Evolutionary conservation across 1,140 invertebrate genomes (phyloP), one percentile per base, ranked within the genome.

Genomic region (Drosophila yakuba): DNA sequence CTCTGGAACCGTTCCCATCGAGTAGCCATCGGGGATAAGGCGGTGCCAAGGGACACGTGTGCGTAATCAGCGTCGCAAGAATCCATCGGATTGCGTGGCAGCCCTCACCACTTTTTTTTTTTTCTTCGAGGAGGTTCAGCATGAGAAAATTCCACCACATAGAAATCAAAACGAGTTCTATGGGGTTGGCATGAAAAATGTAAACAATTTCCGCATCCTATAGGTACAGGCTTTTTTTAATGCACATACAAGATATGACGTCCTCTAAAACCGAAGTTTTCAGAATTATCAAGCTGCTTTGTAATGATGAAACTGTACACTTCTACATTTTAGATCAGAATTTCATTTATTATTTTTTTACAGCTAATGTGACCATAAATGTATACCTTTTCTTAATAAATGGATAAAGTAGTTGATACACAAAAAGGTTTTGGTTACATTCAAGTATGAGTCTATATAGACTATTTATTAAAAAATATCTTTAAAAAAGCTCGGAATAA

Each of bases 101-200:
- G 57, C 4, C 11, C 23, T 32, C 48, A 51, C 23, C 60, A 17
- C 59, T 25, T 55, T 39, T 17, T 10, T 7, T 5, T 10, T 3
- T 7, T 32, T 32, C 32, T 2, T 3, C 11, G 1, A 38, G 36
- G 51, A 35, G 41, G 45, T 60, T 73, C n/a, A 32, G 64, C 74
- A 59, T 78, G 79, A 76, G 56, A 82, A 82, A 82, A 64, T 59
- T 54, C 61, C 52, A 35, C n/a, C 25, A 50, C 67, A 51, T 52
- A 23, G 38, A 78, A 85, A 82, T 85, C 78, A 85, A 86, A 86
- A 85, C 74, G 32, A 43, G 64, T 78, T 66, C 38, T 25, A 44
- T 7, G 51, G 60, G 61, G 60, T 39, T 43, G 57, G 3, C 23
- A 4, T 14, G 38, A 51, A 45, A 52, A 25, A 7, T 5, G 32